phyloP scores from a whole-genome alignment of 2,888 invertebrate species.

The Lordiphosa andalusiaca region DNA sequence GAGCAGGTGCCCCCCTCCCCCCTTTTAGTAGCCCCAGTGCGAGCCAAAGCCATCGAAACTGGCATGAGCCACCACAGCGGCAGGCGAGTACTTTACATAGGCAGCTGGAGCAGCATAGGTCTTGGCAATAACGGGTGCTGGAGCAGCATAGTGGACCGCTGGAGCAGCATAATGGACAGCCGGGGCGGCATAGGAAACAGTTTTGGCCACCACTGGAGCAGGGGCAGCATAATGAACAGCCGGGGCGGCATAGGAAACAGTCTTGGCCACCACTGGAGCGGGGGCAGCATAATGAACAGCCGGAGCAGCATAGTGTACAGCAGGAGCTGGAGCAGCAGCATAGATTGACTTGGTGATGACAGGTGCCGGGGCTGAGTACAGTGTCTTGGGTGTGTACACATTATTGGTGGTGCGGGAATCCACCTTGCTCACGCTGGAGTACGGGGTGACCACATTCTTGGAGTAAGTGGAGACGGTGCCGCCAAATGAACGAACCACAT shows the following conservation, averaged over 20 bases:
- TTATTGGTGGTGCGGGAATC: slow-evolving; percentile 83
- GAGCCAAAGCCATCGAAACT: slow-evolving; percentile 84
- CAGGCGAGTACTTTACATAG: slow-evolving; percentile 62
- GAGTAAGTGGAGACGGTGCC: slow-evolving; percentile 82
- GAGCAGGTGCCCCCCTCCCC: not conserved
- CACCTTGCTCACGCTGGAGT: slow-evolving; percentile 83
- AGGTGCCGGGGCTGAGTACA: slow-evolving; percentile 69
- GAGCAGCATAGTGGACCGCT: slow-evolving; percentile 33
- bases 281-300: slow-evolving; percentile 30
- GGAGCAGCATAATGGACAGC: slow-evolving; percentile 30
- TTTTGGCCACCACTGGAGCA: slow-evolving; percentile 20
- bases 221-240: slow-evolving; percentile 34
- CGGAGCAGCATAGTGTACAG: slow-evolving; percentile 34
- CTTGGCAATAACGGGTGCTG: slow-evolving; percentile 21
- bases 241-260: slow-evolving; percentile 44
- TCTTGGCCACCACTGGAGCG: slow-evolving; percentile 73
- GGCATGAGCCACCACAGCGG: slow-evolving; percentile 82
- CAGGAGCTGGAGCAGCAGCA: slow-evolving; percentile 64
- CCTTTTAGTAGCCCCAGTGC: slow-evolving; percentile 84
- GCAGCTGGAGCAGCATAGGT: slow-evolving; percentile 46
- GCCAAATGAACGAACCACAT: slow-evolving; percentile 83
- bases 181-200: slow-evolving; percentile 28
- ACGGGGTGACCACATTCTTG: slow-evolving; percentile 83
- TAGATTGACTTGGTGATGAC: slow-evolving; percentile 69
- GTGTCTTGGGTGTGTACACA: slow-evolving; percentile 80